These are phyloP conservation scores for Atta cephalotes DNA, from an alignment of 1,140 invertebrate species.

Conservation along the genomic window DNA sequence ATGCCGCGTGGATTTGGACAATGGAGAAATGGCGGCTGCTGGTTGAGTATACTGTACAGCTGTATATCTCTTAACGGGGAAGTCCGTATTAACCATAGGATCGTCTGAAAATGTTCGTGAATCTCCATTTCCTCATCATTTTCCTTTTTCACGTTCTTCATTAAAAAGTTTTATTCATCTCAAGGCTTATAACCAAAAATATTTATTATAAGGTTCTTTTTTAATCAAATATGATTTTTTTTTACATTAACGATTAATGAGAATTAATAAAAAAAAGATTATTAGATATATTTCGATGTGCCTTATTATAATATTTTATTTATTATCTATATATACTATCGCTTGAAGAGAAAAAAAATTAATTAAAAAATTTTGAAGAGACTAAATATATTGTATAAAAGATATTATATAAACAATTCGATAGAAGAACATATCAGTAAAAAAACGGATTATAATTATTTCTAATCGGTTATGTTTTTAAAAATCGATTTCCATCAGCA, in stretches of 20 bases:
- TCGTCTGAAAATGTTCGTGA: constrained; percentile 82
- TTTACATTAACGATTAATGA: neutral
- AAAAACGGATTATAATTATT: neutral
- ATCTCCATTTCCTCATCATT: constrained; percentile 32
- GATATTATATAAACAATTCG: too few relatives aligned
- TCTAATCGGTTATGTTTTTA: neutral
- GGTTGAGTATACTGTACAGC: constrained; percentile 93
- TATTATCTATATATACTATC: neutral
- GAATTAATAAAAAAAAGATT: neutral
- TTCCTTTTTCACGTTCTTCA: neutral
- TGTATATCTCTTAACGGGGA: constrained; percentile 91
- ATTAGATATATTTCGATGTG: neutral
- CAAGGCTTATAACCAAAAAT: neutral
- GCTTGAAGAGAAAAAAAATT: neutral
- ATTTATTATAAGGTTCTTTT: too few relatives aligned
- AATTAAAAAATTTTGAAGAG: too few relatives aligned
- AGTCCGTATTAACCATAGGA: constrained; percentile 88
- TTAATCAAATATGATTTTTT: too few relatives aligned
- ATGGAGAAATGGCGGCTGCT: constrained; percentile 91
- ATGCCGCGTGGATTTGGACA: constrained; percentile 93
- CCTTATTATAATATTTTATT: neutral
- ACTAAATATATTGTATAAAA: too few relatives aligned
- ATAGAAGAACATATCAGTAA: too few relatives aligned
- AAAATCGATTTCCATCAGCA: neutral
- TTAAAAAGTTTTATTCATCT: neutral